Evolutionary conservation across 2,113 vertebrate genomes (phyloP).

Genomic region (Oryzias melastigma): DNA sequence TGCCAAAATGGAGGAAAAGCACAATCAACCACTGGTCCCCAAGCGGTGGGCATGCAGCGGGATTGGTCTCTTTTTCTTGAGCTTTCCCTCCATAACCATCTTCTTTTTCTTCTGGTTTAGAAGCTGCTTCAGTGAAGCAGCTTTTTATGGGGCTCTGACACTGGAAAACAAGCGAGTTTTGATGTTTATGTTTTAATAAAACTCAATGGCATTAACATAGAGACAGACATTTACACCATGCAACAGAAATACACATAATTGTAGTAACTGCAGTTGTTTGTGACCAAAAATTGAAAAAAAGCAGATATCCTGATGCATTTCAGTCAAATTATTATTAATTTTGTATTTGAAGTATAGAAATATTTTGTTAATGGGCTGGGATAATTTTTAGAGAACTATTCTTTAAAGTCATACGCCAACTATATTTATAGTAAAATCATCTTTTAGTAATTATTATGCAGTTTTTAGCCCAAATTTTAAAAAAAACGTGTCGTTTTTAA

Average conservation of each 20-base stretch:
- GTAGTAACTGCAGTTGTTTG: background rate
- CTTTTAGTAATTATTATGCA: no score
- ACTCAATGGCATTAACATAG: background rate
- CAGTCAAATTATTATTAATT: background rate
- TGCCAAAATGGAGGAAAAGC: conserved; percentile 76
- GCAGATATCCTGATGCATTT: background rate
- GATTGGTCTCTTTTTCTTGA: conserved; percentile 40
- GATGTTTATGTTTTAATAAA: background rate
- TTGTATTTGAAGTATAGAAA: background rate
- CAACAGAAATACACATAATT: background rate
- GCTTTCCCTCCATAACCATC: conserved; percentile 34
- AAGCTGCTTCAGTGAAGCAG: no score
- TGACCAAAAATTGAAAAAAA: background rate
- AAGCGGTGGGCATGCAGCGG: conserved; percentile 55
- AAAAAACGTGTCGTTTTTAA: background rate
- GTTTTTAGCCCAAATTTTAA: no score
- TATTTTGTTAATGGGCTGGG: background rate
- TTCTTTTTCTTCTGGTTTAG: conserved; percentile 22
- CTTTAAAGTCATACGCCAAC: no score
- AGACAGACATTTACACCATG: background rate
- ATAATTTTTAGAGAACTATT: background rate
- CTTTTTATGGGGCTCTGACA: background rate
- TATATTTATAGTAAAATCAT: no score
- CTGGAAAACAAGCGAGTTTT: no score
- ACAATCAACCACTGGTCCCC: conserved; percentile 69